Evolutionary conservation across 2,888 invertebrate species (phyloP).

Genomic region (Lithophane leautieri): DNA sequence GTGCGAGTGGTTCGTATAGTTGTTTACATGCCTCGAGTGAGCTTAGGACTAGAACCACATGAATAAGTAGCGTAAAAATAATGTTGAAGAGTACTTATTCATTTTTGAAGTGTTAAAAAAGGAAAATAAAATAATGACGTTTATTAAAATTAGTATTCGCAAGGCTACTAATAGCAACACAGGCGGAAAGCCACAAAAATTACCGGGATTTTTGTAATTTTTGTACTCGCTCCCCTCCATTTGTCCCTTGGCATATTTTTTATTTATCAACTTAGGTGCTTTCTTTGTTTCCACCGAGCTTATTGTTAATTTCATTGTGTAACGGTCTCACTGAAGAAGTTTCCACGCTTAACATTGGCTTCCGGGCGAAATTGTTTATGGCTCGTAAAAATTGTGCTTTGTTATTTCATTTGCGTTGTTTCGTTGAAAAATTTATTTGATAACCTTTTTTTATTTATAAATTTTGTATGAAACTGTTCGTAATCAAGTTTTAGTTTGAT

Average conservation of each 20-base stretch:
- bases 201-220: slow-evolving; percentile 71
- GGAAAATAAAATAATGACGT: slow-evolving; percentile 6
- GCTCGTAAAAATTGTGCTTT: slow-evolving; percentile 72
- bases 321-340: slow-evolving; percentile 73
- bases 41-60: neutral
- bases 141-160: slow-evolving; percentile 35
- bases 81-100: no score
- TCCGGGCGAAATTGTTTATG: slow-evolving; percentile 75
- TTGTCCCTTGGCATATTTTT: slow-evolving; percentile 80
- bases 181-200: slow-evolving; percentile 70
- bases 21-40: neutral
- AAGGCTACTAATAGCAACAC: slow-evolving; percentile 42
- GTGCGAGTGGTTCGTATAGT: neutral
- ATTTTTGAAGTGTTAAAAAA: neutral
- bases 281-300: slow-evolving; percentile 77
- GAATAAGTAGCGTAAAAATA: neutral
- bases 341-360: slow-evolving; percentile 73
- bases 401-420: slow-evolving; percentile 65
- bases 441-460: slow-evolving; percentile 44
- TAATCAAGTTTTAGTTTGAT: slow-evolving; percentile 40
- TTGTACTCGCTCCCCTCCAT: slow-evolving; percentile 69
- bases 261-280: slow-evolving; percentile 78
- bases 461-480: slow-evolving; percentile 36
- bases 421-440: slow-evolving; percentile 56
- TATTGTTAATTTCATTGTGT: slow-evolving; percentile 81